Percentiles rank a stretch among this genome's conserved stretches.
phyloP scores from a whole-genome alignment of 1,140 invertebrate species.

The Dufourea novaeangliae region DNA sequence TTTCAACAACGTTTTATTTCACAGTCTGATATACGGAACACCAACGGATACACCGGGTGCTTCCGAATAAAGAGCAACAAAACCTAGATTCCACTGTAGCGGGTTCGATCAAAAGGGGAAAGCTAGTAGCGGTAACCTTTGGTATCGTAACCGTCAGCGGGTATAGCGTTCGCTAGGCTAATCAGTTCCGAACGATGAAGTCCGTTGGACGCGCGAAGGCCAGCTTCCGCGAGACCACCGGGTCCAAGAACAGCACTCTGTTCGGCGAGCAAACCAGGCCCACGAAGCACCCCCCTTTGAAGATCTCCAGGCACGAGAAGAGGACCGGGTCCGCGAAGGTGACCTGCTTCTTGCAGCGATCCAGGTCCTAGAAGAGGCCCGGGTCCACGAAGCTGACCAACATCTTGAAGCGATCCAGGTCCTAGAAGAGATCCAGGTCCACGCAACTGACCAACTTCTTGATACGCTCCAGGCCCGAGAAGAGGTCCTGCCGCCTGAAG shows the following conservation, averaged over 20 bases:
- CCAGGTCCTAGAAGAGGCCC: background rate
- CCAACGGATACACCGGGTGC: conserved; percentile 1
- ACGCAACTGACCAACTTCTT: background rate
- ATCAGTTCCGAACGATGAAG: conserved; percentile 23
- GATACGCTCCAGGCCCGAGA: background rate
- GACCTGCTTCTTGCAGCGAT: background rate
- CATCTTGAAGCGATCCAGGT: conserved; percentile 32
- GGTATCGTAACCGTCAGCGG: conserved; percentile 64
- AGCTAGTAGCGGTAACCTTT: conserved; percentile 67
- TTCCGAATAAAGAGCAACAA: background rate
- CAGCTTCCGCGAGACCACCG: background rate
- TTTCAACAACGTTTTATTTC: conserved; percentile 69
- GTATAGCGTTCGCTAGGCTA: conserved; percentile 36
- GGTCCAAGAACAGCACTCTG: background rate
- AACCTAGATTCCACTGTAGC: conserved; percentile 2
- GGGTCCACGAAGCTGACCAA: conserved; percentile 30
- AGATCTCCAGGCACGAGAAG: background rate
- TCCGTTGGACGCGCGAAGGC: background rate
- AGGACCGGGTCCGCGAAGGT: background rate
- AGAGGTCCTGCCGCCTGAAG: background rate
- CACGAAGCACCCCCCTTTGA: background rate
- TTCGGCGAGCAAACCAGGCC: background rate
- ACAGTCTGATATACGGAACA: conserved; percentile 32
- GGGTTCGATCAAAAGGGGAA: background rate
- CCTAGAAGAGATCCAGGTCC: conserved; percentile 14